Evolutionary conservation across 2,797 vertebrate genomes (phyloP), one percentile per base, ranked within the genome.

Genomic region (Brachymystax lenok): DNA sequence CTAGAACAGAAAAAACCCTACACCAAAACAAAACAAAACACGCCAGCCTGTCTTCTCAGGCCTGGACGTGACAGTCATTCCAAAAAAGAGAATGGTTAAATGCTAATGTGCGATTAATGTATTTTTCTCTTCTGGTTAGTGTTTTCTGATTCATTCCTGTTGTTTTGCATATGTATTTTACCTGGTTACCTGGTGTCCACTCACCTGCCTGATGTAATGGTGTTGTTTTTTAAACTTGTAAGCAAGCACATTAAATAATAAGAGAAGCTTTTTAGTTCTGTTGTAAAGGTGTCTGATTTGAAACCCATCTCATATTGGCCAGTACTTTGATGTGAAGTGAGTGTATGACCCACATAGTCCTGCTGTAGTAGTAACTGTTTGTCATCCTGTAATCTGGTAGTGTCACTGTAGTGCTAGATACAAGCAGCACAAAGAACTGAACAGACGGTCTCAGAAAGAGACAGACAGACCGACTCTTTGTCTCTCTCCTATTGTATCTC

Each of bases 331-430:
- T 46, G 40, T 46, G 40, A 46, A 46, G 27, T 66, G 13, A 30
- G 5, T 30, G 4, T 35, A 67, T 30, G 27, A 30, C 0, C 40
- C 10, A 46, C 66, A 67, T 73, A 77, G 56, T 80, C 17, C 70
- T 70, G 79, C 21, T 75, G 59, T 63, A 63, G 21, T 24, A 63
- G 59, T 12, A 10, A 63, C 59, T 24, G 10, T 46, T 46, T 12
- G 10, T 46, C 40, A 46, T 46, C 10, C 40, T 46, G 40, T 12
- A 10, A 13, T 46, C 40, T 12, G 40, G 10, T 10, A 46, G 10
- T 46, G 40, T 46, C 40, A 13, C 40, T 46, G 40, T 46, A 46
- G 40, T 46, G 40, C 40, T 46, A 46, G 40, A 46, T 46, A 46
- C 10, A 46, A 46, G 10, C 40, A 46, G 12, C 40, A 46, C 40